Base-by-base conservation (phyloP, 2,888 invertebrate genomes). In the Platycheirus rosarum region DNA sequence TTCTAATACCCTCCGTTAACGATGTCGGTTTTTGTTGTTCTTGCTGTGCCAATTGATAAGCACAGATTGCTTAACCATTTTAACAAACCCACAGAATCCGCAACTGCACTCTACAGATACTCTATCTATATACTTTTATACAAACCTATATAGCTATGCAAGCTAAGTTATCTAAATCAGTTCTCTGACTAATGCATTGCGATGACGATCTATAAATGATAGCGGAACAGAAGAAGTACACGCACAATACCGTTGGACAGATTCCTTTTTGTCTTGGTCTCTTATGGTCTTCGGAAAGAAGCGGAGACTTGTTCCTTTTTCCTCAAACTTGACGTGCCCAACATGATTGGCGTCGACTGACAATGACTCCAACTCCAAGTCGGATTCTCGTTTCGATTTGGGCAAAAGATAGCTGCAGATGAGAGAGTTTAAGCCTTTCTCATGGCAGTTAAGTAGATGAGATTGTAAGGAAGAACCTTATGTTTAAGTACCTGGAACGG, bases 161-260 rank as follows among this genome's bases (percentile, higher is more conserved):
- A 16, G 20, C 46, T 40, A 40, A 73, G 77, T 77, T 82, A 82
- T 82, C 82, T 77, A 73, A 82, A 82, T 82, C 82, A 82, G 77
- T 82, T 73, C 71, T 60, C 68, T 73, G 82, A 82, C 77, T 82
- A 82, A 82, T 82, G 82, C 73, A 77, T 46, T 48, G 71, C 77
- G 82, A 82, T 82, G 77, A 82, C 77, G 57, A 82, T 82, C 76
- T 77, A 73, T 55, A 62, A 53, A 77, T 68, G 80, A 80, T 80
- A 80, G 80, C 76, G 80, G 80, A 76, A 63, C 69, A 51, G 75
- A 69, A 75, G 76, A 80, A 60, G 57, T 76, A 80, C 80, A 80
- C 80, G 80, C 80, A 80, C 80, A 80, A 82, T 82, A 82, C 82
- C 82, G 82, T 82, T 77, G 62, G 57, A 63, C 42, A 57, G 82